Conservation (phyloP, 2,797 vertebrate genomes). For the Falco berigora region DNA sequence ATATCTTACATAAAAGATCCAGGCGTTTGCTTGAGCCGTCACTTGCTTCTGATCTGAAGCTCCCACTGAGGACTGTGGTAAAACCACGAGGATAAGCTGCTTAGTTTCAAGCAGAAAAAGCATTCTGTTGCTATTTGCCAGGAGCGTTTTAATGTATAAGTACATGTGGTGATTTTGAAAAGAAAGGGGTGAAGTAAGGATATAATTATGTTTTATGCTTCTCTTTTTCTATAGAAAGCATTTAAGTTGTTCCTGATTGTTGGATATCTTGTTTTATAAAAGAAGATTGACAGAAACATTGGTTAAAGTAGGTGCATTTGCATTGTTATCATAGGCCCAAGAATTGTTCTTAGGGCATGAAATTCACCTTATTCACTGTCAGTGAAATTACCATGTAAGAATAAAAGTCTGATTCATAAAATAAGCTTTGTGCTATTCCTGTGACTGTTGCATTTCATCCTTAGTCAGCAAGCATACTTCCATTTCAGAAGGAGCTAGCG, state of each 20-base stretch:
- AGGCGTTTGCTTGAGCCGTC: fast-evolving
- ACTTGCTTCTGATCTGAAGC: not conserved
- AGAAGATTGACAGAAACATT: not conserved
- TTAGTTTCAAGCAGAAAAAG: not conserved
- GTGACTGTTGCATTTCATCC: not conserved
- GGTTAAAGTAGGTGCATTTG: not conserved
- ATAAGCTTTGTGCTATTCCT: not conserved
- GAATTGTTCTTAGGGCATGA: not conserved
- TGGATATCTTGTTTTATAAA: not conserved
- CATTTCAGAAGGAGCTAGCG: not conserved
- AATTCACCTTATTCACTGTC: not conserved
- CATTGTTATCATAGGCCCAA: not conserved
- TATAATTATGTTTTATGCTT: not conserved
- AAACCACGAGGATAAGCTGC: not conserved
- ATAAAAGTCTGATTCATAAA: not conserved
- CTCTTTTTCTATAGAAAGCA: not conserved
- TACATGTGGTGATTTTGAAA: not conserved
- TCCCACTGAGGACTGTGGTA: fast-evolving
- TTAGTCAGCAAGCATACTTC: not conserved
- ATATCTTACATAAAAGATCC: fast-evolving
- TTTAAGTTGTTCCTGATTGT: not conserved
- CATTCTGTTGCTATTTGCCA: not conserved
- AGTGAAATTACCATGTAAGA: not conserved
- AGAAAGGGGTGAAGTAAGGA: not conserved
- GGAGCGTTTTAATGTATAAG: not conserved